Evolutionary conservation across 2,888 invertebrate genomes (phyloP).

Genomic region (Cancer borealis): DNA sequence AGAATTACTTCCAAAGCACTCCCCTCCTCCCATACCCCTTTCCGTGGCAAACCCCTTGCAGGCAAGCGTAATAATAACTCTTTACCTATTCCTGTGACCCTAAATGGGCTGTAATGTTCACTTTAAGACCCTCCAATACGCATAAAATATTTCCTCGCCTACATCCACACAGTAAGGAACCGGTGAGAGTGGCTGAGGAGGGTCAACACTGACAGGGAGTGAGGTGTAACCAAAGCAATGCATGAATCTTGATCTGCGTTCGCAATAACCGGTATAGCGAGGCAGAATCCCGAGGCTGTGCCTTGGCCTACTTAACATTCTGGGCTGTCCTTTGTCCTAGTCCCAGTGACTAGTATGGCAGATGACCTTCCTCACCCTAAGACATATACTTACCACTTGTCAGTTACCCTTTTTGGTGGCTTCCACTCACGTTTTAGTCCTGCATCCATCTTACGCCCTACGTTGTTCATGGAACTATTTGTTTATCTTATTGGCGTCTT

Average conservation of each 20-base stretch:
- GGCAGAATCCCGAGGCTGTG: neutral
- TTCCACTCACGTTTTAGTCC: neutral
- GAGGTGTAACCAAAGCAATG: neutral
- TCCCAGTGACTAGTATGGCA: neutral
- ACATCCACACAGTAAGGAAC: neutral
- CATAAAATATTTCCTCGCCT: neutral
- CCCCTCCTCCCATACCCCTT: neutral
- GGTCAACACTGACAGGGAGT: neutral
- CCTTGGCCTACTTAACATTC: slow-evolving; percentile 25
- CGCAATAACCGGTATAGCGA: slow-evolving; percentile 1
- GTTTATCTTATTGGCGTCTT: neutral
- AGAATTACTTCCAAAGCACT: neutral
- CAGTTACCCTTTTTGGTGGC: neutral
- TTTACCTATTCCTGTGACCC: slow-evolving; percentile 5
- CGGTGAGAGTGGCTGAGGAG: neutral
- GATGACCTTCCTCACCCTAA: neutral
- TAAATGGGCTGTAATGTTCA: neutral
- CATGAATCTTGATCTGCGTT: neutral
- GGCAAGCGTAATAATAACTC: neutral
- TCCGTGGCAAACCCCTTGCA: neutral
- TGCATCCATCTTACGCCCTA: neutral
- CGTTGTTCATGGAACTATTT: neutral
- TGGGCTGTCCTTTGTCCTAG: neutral
- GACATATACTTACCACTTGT: neutral
- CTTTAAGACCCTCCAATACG: neutral